Conservation (phyloP, 2,113 vertebrate genomes). For the Plotosus lineatus region DNA sequence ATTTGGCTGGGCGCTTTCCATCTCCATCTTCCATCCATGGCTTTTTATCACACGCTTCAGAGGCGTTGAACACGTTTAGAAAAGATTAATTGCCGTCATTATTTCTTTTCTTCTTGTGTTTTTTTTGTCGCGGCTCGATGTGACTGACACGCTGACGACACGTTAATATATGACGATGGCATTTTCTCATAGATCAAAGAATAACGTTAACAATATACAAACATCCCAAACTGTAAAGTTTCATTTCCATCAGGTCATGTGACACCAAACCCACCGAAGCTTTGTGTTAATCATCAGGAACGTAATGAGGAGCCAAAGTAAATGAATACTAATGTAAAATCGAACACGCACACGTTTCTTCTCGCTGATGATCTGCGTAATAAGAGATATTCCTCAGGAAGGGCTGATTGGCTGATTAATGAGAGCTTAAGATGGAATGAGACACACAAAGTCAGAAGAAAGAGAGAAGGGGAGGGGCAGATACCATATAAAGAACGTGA, state of each 20-base stretch:
- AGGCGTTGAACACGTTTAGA: neutral
- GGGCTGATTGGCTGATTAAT: conserved; percentile 11
- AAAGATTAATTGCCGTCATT: conserved; percentile 3
- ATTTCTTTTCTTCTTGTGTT: neutral
- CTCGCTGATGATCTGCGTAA: neutral
- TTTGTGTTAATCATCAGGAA: neutral
- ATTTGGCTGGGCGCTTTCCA: neutral
- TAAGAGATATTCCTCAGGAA: neutral
- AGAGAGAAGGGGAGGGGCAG: neutral
- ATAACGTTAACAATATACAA: neutral
- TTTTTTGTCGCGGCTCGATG: neutral
- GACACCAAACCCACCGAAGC: neutral
- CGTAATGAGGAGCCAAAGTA: neutral
- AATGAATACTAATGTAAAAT: neutral
- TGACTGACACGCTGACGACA: neutral
- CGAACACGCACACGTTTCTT: neutral
- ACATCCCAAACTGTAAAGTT: neutral
- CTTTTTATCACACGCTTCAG: no score
- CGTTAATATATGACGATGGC: neutral
- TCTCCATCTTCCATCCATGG: neutral
- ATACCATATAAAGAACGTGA: neutral
- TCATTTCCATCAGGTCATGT: neutral
- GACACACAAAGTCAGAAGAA: neutral
- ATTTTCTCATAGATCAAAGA: no score
- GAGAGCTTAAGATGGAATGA: neutral